phyloP scores from a whole-genome alignment of 1,140 invertebrate species.

The Amphibalanus amphitrite region DNA sequence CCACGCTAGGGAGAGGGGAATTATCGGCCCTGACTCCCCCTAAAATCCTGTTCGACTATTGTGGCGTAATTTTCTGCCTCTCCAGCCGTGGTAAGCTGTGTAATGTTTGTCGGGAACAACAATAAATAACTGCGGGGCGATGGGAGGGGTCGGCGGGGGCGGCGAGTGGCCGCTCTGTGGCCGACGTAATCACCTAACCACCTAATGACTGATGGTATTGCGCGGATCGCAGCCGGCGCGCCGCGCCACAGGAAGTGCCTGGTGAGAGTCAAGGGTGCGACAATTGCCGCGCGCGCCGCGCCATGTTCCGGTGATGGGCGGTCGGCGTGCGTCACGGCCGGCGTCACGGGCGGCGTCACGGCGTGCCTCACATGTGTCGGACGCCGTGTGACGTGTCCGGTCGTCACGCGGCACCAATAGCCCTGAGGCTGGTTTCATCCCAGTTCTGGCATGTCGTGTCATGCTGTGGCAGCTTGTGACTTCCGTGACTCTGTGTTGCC shows the following conservation, averaged over 20 bases:
- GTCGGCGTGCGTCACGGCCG: too few relatives aligned
- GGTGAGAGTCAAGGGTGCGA: neutral
- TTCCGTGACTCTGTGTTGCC: too few relatives aligned
- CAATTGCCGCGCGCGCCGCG: neutral
- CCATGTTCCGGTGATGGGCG: neutral
- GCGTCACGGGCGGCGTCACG: too few relatives aligned
- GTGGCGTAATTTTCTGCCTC: neutral
- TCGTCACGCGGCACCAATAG: too few relatives aligned
- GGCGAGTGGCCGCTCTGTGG: neutral
- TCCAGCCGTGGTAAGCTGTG: neutral
- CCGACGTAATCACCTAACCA: neutral
- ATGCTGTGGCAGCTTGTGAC: too few relatives aligned
- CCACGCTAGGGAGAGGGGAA: neutral
- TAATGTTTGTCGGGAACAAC: neutral
- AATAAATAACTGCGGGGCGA: neutral
- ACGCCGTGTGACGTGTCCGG: too few relatives aligned
- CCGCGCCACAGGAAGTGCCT: neutral
- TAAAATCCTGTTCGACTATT: neutral
- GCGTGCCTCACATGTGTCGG: too few relatives aligned
- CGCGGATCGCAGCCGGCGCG: neutral
- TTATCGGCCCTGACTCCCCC: neutral
- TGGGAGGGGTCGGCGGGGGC: too few relatives aligned
- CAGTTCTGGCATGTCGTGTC: too few relatives aligned
- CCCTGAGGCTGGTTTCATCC: too few relatives aligned
- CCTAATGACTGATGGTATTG: neutral